phyloP scores from a whole-genome alignment of 2,888 invertebrate species.

The Arge pagana region DNA sequence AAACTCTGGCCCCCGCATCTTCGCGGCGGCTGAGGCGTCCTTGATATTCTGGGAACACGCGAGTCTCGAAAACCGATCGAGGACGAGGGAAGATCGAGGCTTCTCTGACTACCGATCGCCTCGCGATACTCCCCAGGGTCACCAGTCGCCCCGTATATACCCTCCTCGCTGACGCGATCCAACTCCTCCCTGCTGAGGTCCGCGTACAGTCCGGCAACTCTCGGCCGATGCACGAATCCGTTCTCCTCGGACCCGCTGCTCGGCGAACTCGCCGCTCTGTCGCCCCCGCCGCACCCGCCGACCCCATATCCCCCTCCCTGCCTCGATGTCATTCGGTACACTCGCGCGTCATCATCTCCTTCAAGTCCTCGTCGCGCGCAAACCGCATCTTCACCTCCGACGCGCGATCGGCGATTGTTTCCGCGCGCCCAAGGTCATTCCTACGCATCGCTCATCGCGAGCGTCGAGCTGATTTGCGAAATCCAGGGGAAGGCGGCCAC shows the following conservation, averaged over 20 bases:
- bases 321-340: constrained; percentile 54
- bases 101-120: constrained; percentile 39
- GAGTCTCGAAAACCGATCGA: constrained; percentile 28
- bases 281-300: constrained; percentile 44
- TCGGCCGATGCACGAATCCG: constrained; percentile 46
- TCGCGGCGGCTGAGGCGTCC: constrained; percentile 46
- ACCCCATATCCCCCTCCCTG: constrained; percentile 47
- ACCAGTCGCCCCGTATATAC: constrained; percentile 43
- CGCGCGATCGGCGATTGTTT: not conserved
- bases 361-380: not conserved
- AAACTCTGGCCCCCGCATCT: constrained; percentile 24
- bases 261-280: constrained; percentile 52
- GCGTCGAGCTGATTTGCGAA: not conserved
- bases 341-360: constrained; percentile 14
- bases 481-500: not conserved
- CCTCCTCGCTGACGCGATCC: constrained; percentile 43
- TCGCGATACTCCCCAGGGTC: constrained; percentile 35
- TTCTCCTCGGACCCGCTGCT: constrained; percentile 54
- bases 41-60: constrained; percentile 32
- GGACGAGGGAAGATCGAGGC: constrained; percentile 39
- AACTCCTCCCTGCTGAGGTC: constrained; percentile 46
- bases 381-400: not conserved
- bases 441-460: not conserved
- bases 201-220: constrained; percentile 46
- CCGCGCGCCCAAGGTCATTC: not conserved